Percentiles rank a stretch among this genome's conserved stretches.
These are phyloP conservation scores for Apostichopus parvimensis DNA, from an alignment of 35 echinoderm and acorn worm genomes.

Conservation along the genomic window DNA sequence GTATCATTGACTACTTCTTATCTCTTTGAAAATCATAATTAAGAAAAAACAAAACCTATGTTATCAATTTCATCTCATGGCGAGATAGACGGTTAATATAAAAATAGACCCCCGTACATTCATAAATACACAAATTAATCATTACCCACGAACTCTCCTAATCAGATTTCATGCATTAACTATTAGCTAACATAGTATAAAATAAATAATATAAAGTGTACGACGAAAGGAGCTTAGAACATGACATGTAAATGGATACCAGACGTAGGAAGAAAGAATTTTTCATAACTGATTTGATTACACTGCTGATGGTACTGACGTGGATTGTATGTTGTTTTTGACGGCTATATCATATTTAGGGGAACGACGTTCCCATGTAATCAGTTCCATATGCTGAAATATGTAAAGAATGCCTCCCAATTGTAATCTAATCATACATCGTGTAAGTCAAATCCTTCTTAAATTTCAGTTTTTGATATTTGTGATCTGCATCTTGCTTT, in stretches of 20 bases:
- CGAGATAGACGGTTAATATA: background rate
- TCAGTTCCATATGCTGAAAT: background rate
- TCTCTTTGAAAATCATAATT: background rate
- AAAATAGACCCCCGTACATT: too few relatives aligned
- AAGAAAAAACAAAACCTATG: background rate
- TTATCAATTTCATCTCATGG: background rate
- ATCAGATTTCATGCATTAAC: background rate
- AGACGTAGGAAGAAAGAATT: background rate
- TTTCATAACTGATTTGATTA: background rate
- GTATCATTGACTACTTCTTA: background rate
- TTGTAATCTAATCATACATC: slow-evolving; percentile 34
- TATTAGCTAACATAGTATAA: background rate
- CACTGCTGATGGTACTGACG: background rate
- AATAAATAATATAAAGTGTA: background rate
- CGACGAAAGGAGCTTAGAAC: background rate
- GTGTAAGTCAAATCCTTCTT: background rate
- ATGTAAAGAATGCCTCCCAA: slow-evolving; percentile 17
- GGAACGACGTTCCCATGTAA: background rate
- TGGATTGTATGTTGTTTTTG: background rate
- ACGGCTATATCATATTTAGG: background rate
- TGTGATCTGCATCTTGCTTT: background rate
- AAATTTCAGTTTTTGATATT: background rate
- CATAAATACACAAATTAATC: background rate
- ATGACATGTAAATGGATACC: background rate
- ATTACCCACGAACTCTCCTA: background rate